These are phyloP conservation scores for Cephalopterus ornatus DNA, from an alignment of 2,113 vertebrate species.

Conservation along the genomic window DNA sequence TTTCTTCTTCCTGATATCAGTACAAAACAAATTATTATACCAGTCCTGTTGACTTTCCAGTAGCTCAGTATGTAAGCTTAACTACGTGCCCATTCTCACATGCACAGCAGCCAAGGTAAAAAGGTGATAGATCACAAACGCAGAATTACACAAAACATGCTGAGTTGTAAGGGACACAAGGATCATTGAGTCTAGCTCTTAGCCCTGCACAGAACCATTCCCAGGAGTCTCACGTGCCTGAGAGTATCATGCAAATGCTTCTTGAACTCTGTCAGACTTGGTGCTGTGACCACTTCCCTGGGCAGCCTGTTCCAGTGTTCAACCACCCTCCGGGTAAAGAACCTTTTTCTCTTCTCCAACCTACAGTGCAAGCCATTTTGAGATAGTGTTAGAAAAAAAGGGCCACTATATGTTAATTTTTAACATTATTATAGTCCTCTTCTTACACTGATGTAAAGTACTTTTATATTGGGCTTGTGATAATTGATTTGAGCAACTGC, in stretches of 20 bases:
- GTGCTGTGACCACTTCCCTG: background rate
- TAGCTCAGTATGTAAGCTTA: background rate
- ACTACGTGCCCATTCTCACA: rapidly evolving
- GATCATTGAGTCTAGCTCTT: background rate
- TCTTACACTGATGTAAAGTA: background rate
- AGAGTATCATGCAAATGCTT: background rate
- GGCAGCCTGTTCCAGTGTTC: background rate
- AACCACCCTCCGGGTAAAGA: background rate
- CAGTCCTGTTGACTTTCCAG: background rate
- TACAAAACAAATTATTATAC: background rate
- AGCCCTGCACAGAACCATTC: background rate
- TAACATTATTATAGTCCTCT: background rate
- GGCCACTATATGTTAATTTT: background rate
- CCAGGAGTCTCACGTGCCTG: background rate
- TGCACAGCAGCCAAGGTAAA: background rate
- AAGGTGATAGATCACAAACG: background rate
- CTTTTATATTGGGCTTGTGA: background rate
- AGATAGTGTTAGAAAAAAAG: background rate
- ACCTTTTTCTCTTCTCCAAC: background rate
- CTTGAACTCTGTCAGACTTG: background rate
- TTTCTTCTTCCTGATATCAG: background rate
- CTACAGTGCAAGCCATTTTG: background rate
- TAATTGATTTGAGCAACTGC: background rate
- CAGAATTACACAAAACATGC: background rate
- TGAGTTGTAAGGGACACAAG: background rate